Evolutionary conservation across 2,113 vertebrate species (phyloP), one percentile per base, ranked within the genome.

Genomic region (Halichoeres trimaculatus): DNA sequence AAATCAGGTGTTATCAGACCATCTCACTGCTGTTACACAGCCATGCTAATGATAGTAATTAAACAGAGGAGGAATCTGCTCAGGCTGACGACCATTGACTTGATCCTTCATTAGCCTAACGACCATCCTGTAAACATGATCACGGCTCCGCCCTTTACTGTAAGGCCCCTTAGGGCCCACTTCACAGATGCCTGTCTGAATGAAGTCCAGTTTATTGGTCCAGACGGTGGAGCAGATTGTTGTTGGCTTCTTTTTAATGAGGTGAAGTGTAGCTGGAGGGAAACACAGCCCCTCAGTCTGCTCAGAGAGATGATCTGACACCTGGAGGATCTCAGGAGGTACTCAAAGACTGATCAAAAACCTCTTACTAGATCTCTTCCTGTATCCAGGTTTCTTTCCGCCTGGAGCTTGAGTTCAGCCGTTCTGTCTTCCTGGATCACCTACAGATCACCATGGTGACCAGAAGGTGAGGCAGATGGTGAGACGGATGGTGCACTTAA

Each of bases 391-490:
- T 97, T 0, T 91, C 93, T 40, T 98, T 99, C 84, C 94, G 92
- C 3, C 85, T 99, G 81, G 97, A 99, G 92, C 97, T 98, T 20
- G 96, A 99, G 60, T 96, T 99, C 90, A 97, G 94, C 88, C 96
- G 90, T 20, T 93, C 91, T 0, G 1, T 94, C 55, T 96, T 98
- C 83, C 90, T 98, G 65, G 94, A 95, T 59, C 92, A 93, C 24
- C 36, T 95, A 70, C 93, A 92, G 61, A 88, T 99, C 63, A 51
- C 72, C 69, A 85, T 99, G 70, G 43, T 73, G 0, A 76, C 94
- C 11, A 94, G 75, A 93, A 97, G 96, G 96, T 97, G 52, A 85
- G 84, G 61, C 8, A 22, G 12, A 7, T 12, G 96, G 96, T 97
- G 52, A 85, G 84, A 63, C 8, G n/a, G 12, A 7, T 12, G 22